A percentile compares a stretch with the other conserved stretches of the same genome.
Conservation (phyloP, 2,888 invertebrate genomes). For the Trichopria drosophilae region DNA sequence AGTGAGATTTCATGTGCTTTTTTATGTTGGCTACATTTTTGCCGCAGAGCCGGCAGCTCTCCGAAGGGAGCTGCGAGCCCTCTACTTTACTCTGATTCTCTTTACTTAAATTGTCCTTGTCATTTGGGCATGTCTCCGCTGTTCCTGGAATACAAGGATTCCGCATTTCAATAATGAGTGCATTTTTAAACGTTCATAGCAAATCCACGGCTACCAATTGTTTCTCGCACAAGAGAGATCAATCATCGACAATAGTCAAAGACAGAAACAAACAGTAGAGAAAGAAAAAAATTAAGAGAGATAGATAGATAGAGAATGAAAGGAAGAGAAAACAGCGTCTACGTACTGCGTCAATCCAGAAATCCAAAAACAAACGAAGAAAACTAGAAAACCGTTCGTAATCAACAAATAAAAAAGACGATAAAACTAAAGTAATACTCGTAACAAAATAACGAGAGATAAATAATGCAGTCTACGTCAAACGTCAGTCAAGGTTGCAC, state of each 20-base stretch:
- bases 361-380: no score
- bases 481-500: slow-evolving; percentile 29
- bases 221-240: slow-evolving; percentile 17
- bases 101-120: slow-evolving; percentile 54
- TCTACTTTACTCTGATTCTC: slow-evolving; percentile 54
- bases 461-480: no score
- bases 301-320: slow-evolving; percentile 6
- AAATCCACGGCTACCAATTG: no score
- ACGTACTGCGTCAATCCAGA: no score
- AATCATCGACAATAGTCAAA: slow-evolving; percentile 26
- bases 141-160: slow-evolving; percentile 58
- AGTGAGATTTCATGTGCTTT: slow-evolving; percentile 59
- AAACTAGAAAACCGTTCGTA: no score
- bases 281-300: slow-evolving; percentile 17
- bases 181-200: slow-evolving; percentile 20
- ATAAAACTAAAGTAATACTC: no score
- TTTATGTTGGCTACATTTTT: slow-evolving; percentile 58
- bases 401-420: no score
- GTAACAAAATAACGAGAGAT: no score
- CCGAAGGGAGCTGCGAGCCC: slow-evolving; percentile 49
- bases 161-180: slow-evolving; percentile 44
- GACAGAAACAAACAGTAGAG: slow-evolving; percentile 29
- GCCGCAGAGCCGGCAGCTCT: slow-evolving; percentile 57
- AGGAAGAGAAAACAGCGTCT: slow-evolving; percentile 18
- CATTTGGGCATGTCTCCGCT: slow-evolving; percentile 52